Evolutionary conservation across 2,888 invertebrate species (phyloP), one percentile per base, ranked within the genome.

Genomic region (Asteroscopus sphinx): DNA sequence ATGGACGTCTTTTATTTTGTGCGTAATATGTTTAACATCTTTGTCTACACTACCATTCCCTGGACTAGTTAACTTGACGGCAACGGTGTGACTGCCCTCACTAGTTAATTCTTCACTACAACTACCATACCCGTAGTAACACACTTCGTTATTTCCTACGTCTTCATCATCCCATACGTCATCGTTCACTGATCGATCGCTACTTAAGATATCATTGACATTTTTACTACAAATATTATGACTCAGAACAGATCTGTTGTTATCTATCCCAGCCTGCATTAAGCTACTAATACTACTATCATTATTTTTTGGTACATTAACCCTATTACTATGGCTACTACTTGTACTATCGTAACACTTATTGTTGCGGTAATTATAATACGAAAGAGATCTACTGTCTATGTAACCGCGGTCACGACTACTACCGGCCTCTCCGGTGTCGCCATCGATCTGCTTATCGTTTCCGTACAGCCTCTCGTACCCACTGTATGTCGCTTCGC

Each of bases 1-100:
- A 11, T 15, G 9, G 8, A 57, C 41, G 2, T 35, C 15, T 13
- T 32, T 58, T 42, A 49, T 17, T 33, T 46, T 54, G 33, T 46
- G 39, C 32, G 39, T 46, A 13, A 54, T 30, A 3, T 33, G 1
- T 8, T 12, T 26, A 13, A 54, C 9, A 1, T 17, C 46, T 7
- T 8, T 9, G 9, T 53, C 46, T 0, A 11, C 33, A 17, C 2
- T 0, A 0, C 3, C 0, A 2, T 25, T 15, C 0, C 12, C n/a
- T 7, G 13, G 2, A 25, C 11, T 13, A 26, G 9, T n/a, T n/a
- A n/a, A n/a, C n/a, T n/a, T n/a, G n/a, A n/a, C n/a, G n/a, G n/a
- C n/a, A n/a, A n/a, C 4, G 8, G 15, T 30, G 16, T 16, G 5
- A 42, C n/a, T n/a, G 30, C 4, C 1, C 12, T 30, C 16, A 26